Percentiles rank a stretch among this genome's conserved stretches.
Conservation (phyloP, 1,140 invertebrate genomes). For the Mycetomoellerius zeteki region DNA sequence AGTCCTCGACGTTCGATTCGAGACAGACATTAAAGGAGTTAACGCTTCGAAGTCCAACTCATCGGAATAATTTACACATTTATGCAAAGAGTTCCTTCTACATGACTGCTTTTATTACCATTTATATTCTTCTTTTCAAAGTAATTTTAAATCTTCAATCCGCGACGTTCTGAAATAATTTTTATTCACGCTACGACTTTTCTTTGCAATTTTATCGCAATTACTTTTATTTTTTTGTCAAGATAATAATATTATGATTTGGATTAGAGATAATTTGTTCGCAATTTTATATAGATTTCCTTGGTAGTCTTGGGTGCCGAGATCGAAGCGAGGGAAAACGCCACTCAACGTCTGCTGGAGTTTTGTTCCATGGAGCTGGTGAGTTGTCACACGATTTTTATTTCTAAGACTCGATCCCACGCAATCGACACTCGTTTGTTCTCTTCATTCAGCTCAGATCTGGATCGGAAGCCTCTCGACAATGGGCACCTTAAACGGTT, state of each 20-base stretch:
- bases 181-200: neutral
- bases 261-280: neutral
- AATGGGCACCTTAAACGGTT: conserved; percentile 58
- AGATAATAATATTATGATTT: neutral
- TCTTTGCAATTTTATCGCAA: neutral
- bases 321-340: conserved; percentile 78
- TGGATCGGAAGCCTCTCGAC: conserved; percentile 45
- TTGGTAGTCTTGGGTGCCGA: conserved; percentile 80
- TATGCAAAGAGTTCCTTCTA: conserved; percentile 6
- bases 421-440: conserved; percentile 16
- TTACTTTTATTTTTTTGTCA: neutral
- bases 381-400: conserved; percentile 72
- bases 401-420: conserved; percentile 23
- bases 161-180: too few species aligned
- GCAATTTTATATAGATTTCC: conserved; percentile 74
- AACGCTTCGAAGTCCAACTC: neutral
- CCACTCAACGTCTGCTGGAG: conserved; percentile 76
- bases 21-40: neutral
- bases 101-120: conserved; percentile 1
- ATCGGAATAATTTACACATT: conserved; percentile 21
- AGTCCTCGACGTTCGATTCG: conserved; percentile 29
- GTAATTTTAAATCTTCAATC: conserved; percentile 2
- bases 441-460: conserved; percentile 30
- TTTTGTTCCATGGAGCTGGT: conserved; percentile 82
- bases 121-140: neutral